These are phyloP conservation scores for Hedya salicella DNA, from an alignment of 2,888 invertebrate species.

Conservation along the genomic window DNA sequence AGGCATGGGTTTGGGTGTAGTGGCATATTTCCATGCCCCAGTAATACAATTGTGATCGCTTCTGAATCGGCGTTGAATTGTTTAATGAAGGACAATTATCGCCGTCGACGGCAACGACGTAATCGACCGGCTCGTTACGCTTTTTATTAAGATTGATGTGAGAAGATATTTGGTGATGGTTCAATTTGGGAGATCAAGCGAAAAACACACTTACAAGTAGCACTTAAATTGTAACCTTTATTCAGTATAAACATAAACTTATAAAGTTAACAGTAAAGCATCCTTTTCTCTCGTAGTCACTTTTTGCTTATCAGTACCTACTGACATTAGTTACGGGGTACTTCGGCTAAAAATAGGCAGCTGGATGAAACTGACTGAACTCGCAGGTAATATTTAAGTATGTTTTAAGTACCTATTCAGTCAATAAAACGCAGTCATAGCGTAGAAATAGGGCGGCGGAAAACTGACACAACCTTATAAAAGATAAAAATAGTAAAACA, in stretches of 20 bases:
- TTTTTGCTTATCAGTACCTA: too few species aligned
- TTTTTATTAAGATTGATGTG: conserved; percentile 81
- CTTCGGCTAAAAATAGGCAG: neutral
- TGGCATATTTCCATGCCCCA: conserved; percentile 10
- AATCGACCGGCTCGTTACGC: conserved; percentile 68
- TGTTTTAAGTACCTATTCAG: conserved; percentile 13
- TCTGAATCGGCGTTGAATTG: conserved; percentile 57
- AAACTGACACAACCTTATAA: too few species aligned
- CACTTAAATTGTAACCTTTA: too few species aligned
- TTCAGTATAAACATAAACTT: too few species aligned
- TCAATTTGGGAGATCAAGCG: conserved; percentile 27
- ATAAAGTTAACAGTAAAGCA: too few species aligned
- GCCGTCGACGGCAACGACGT: conserved; percentile 65
- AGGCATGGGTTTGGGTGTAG: neutral
- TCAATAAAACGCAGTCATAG: conserved; percentile 12
- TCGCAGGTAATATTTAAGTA: neutral
- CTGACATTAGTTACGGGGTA: too few species aligned
- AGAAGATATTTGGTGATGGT: conserved; percentile 56
- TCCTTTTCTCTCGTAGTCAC: too few species aligned
- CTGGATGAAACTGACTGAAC: neutral
- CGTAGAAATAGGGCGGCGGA: too few species aligned
- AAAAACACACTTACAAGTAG: neutral
- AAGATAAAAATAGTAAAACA: too few species aligned
- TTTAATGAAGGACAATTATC: conserved; percentile 78
- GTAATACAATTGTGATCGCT: conserved; percentile 2